Conservation (phyloP, 2,797 vertebrate species). For the Salmo trutta region DNA sequence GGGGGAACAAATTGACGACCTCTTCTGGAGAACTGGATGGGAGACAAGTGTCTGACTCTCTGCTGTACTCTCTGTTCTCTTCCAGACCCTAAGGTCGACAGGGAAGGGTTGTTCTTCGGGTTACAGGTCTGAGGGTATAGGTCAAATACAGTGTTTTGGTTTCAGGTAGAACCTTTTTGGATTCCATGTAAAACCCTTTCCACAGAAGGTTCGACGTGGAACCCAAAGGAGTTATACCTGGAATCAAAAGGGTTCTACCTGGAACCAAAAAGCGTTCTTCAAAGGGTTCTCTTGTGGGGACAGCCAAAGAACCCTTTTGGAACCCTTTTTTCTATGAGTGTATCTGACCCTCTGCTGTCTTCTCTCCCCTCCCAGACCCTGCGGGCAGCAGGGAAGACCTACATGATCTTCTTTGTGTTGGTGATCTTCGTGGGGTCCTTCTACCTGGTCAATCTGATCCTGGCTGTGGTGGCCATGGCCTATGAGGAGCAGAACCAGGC, state of each 20-base stretch:
- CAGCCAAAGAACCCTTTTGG: too few species aligned
- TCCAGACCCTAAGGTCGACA: conserved; percentile 1
- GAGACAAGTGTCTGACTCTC: not conserved
- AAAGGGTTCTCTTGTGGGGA: too few species aligned
- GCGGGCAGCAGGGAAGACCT: conserved; percentile 95
- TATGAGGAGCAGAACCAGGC: conserved; percentile 99
- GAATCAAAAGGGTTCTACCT: too few species aligned
- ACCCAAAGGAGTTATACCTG: too few species aligned
- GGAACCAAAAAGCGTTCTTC: too few species aligned
- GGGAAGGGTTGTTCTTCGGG: too few species aligned
- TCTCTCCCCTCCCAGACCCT: conserved; percentile 79
- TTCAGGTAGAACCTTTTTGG: too few species aligned
- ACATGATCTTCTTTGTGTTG: conserved; percentile 99
- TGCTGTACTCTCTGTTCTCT: not conserved
- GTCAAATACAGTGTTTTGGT: not conserved
- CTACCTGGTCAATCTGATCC: conserved; percentile 96
- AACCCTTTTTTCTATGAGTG: not conserved
- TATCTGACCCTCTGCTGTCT: conserved; percentile 17
- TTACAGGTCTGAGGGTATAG: not conserved
- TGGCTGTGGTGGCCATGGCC: conserved; percentile 99
- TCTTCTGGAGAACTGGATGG: not conserved
- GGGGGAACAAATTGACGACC: not conserved
- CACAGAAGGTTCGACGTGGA: too few species aligned
- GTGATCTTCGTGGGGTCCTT: conserved; percentile 99
- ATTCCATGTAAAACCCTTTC: too few species aligned